phyloP scores from a whole-genome alignment of 2,888 invertebrate genomes.

The Agapetus fuscipes region DNA sequence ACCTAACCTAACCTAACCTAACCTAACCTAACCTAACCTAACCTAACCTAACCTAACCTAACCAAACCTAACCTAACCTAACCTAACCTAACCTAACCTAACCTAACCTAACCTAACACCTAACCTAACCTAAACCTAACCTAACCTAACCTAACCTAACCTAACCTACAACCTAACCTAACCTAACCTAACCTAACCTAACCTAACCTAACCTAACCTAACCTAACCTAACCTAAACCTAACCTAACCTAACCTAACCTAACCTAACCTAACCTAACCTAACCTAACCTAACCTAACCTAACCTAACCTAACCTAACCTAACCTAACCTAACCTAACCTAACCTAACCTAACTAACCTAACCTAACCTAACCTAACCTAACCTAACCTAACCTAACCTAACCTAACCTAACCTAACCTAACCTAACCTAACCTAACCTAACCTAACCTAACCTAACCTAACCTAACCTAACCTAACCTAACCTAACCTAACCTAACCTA shows the following conservation, averaged over 20 bases:
- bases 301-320: neutral
- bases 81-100: constrained; percentile 4
- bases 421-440: constrained; percentile 11
- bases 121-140: constrained; percentile 15
- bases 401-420: constrained; percentile 17
- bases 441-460: neutral
- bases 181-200: constrained; percentile 15
- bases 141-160: constrained; percentile 14
- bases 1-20: constrained; percentile 18
- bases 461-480: constrained; percentile 5
- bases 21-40: constrained; percentile 1
- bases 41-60: constrained; percentile 5
- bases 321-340: neutral
- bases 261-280: constrained; percentile 5
- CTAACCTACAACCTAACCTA: constrained; percentile 14
- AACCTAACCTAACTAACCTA: neutral
- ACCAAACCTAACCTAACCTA: constrained; percentile 19
- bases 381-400: constrained; percentile 16
- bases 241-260: constrained; percentile 3
- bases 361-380: constrained; percentile 10
- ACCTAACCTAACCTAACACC: constrained; percentile 14
- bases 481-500: constrained; percentile 11
- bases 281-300: constrained; percentile 17
- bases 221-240: too few species aligned
- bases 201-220: constrained; percentile 14